Conservation (phyloP, 2,797 vertebrate species). For the Nyctalus aviator region DNA sequence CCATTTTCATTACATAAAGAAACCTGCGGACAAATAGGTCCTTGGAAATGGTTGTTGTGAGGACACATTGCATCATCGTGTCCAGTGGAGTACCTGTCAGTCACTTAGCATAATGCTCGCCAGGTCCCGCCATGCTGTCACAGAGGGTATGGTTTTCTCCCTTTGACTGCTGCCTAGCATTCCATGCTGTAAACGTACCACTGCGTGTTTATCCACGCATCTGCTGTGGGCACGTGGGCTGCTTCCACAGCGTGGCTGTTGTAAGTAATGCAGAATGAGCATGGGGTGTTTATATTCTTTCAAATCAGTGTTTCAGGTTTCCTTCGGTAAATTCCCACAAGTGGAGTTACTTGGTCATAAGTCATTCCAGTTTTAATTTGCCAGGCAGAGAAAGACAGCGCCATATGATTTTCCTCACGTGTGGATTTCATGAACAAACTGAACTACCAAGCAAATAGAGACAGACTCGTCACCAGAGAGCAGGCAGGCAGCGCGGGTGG, state of each 20-base stretch:
- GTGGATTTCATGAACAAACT: neutral
- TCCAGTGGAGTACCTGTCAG: neutral
- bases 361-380: neutral
- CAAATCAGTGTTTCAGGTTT: neutral
- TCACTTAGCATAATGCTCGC: neutral
- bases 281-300: neutral
- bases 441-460: neutral
- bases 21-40: neutral
- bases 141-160: neutral
- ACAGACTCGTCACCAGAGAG: neutral
- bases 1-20: slow-evolving; percentile 41
- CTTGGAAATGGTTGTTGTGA: neutral
- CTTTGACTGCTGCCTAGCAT: neutral
- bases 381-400: neutral
- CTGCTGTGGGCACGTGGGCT: neutral
- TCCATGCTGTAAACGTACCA: neutral
- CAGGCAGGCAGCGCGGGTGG: neutral
- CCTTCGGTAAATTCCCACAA: neutral
- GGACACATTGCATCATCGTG: neutral
- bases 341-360: neutral
- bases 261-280: neutral
- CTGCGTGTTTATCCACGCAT: neutral
- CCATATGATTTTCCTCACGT: neutral
- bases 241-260: neutral
- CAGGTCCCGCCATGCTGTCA: neutral